Base-by-base conservation (phyloP, 1,140 invertebrate species). In the Hypsibius dujardini region DNA sequence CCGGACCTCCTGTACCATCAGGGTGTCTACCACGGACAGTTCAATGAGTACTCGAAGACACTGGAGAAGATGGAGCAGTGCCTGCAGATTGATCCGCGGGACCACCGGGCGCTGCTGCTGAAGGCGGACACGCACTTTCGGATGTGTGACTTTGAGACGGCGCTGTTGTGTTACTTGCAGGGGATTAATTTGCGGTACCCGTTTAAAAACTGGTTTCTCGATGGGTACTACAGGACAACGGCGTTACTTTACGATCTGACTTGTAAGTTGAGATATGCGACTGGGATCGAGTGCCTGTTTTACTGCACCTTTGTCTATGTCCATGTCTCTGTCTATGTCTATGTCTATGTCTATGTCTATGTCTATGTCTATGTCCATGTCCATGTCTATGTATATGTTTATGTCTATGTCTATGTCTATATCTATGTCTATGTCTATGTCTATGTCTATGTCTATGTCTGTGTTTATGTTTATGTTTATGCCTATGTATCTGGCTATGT, bases 91-190 rank as follows among this genome's bases (percentile, higher is more conserved):
- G 45, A 67, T 42, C 7, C 7, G 12, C 12, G 45, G 42, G 62
- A 67, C 42, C 45, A 67, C 42, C 7, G 62, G 3, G 62, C 62
- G 62, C 45, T 67, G 62, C 45, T 67, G 42, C 62, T 67, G 12
- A 67, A 67, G 45, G 62, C 62, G 7, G 62, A 67, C 42, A 42
- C 62, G 3, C 45, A 67, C 62, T 67, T 67, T 42, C 62, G 42
- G 7, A 67, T 67, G 62, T 67, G 62, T 42, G 62, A 67, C 45
- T 67, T 67, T 42, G 62, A 67, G 42, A 67, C 3, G 3, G 62
- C 62, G 7, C 42, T 67, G 7, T 14, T 67, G 62, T 67, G 62
- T 42, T 67, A 67, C 42, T 14, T 3, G 7, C 7, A 67, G 45
- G 62, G 62, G 7, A 14, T 67, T 42, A 42, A 42, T 3, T 42